These are phyloP conservation scores for Lepeophtheirus salmonis DNA, from an alignment of 1,140 invertebrate species.

Conservation along the genomic window DNA sequence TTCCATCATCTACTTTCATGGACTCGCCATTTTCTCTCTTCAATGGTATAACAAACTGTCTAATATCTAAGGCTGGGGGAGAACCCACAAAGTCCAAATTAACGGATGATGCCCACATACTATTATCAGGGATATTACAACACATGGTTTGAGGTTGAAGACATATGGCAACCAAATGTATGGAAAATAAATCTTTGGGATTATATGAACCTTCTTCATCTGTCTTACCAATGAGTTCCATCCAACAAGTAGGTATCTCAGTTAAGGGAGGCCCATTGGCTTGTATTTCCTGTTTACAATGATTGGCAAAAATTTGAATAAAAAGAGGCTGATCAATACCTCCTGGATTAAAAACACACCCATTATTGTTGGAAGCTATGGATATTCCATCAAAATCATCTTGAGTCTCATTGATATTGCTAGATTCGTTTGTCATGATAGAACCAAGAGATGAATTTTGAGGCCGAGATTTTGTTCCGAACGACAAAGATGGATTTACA, in stretches of 20 bases:
- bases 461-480: neutral
- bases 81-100: too few relatives aligned
- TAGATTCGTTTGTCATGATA: neutral
- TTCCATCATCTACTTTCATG: neutral
- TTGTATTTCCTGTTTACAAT: neutral
- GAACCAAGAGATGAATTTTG: neutral
- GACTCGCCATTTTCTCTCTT: too few relatives aligned
- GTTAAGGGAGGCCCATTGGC: neutral
- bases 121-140: too few relatives aligned
- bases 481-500: neutral
- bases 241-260: conserved; percentile 4
- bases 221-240: neutral
- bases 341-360: neutral
- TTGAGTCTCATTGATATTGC: neutral
- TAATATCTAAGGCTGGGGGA: too few relatives aligned
- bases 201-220: neutral
- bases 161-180: neutral
- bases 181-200: neutral
- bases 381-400: conserved; percentile 1
- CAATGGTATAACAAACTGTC: too few relatives aligned
- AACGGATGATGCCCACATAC: too few relatives aligned
- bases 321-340: conserved; percentile 1
- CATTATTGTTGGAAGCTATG: neutral
- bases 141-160: neutral
- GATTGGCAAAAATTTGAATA: conserved; percentile 3